Percentiles rank a stretch among this genome's conserved stretches.
Evolutionary conservation across 2,888 invertebrate genomes (phyloP).

Genomic region (Lochmaea crataegi): DNA sequence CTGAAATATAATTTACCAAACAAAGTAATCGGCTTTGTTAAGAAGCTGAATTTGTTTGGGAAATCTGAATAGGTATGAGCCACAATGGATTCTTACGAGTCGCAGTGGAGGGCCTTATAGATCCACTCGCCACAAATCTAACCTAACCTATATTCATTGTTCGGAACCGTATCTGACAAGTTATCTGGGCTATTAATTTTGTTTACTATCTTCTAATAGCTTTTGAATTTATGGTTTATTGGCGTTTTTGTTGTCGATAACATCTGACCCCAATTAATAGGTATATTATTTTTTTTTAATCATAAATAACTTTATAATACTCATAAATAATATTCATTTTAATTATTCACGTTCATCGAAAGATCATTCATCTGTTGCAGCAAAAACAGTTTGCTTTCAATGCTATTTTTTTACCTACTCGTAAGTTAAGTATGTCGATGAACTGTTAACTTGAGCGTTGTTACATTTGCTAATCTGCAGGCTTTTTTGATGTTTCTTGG

Average conservation of each 20-base stretch:
- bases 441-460: conserved; percentile 34
- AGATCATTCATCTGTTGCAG: conserved; percentile 22
- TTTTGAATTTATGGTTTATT: background rate
- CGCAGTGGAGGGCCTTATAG: no score
- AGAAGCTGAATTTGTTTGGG: no score
- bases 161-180: no score
- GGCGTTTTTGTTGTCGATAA: background rate
- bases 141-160: no score
- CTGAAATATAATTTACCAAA: no score
- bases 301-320: background rate
- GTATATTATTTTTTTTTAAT: background rate
- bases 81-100: no score
- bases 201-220: background rate
- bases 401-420: conserved; percentile 44
- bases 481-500: background rate
- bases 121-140: no score
- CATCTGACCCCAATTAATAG: background rate
- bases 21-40: no score
- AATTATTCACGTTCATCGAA: background rate
- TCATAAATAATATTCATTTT: background rate
- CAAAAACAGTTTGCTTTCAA: conserved; percentile 42
- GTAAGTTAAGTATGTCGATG: conserved; percentile 41
- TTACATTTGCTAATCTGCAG: background rate
- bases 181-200: no score
- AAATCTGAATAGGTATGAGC: no score